Evolutionary conservation across 2,888 invertebrate genomes (phyloP), one percentile per base, ranked within the genome.

Genomic region (Malacosoma neustria): DNA sequence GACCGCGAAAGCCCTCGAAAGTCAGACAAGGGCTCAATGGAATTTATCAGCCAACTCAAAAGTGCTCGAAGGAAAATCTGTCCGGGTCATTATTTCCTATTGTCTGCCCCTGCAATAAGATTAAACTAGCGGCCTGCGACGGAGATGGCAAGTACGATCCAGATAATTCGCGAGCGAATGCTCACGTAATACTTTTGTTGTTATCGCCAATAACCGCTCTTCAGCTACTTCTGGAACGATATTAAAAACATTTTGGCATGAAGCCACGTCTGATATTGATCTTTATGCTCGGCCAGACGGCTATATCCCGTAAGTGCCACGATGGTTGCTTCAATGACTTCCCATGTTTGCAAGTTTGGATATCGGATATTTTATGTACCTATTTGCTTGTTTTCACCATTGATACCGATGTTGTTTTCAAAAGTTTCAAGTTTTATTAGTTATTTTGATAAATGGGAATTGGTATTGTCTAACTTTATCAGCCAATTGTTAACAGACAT

Each of bases 161-260:
- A 35, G 11, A 42, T 71, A 70, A 76, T 72, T 76, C 72, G 71
- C 67, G 61, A 59, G 56, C 57, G 67, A 65, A 64, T 66, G 64
- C 66, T 72, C 70, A 69, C 70, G 72, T 75, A 79, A 75, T 77
- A 80, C 75, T 80, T 81, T 75, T 77, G 81, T 81, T 84, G 80
- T 82, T 82, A 82, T 84, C 75, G 67, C 62, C 59, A 59, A 61
- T 72, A 75, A 76, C 77, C 75, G 74, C 76, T 81, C 73, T 70
- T 74, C 72, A 72, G 69, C 71, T 69, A 65, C 71, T 70, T 75
- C 69, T 71, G 69, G 66, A 74, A 72, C 65, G 79, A 81, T 85
- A 84, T 84, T 84, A 84, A 84, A 84, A 82, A 84, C 81, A 81
- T 82, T 75, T 81, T 85, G 85, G 85, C 84, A 77, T 57, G 61